A percentile compares a stretch with the other conserved stretches of the same genome.
Conservation (phyloP, 2,888 invertebrate genomes). For the Apodemia hepburni region DNA sequence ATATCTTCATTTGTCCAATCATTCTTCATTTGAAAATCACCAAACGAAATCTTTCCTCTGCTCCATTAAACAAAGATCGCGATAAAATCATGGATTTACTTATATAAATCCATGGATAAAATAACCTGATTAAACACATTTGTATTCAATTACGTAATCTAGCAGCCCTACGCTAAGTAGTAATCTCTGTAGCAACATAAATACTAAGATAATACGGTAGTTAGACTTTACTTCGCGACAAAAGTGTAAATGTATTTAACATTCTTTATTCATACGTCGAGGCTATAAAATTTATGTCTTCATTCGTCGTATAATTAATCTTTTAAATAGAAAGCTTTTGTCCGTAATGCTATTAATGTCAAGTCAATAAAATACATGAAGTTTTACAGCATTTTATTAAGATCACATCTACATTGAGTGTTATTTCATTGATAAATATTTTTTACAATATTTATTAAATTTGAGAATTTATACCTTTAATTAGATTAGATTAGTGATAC, state of each 20-base stretch:
- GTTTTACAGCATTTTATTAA: conserved; percentile 11
- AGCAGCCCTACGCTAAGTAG: conserved; percentile 29
- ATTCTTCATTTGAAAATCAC: too few species aligned
- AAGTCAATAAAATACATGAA: conserved; percentile 23
- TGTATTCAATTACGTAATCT: conserved; percentile 12
- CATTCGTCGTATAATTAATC: conserved; percentile 27
- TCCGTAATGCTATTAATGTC: conserved; percentile 23
- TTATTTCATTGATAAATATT: neutral
- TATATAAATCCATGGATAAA: too few species aligned
- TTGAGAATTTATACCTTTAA: too few species aligned
- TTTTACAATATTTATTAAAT: too few species aligned
- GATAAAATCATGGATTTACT: too few species aligned
- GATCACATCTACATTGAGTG: neutral
- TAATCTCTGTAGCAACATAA: conserved; percentile 41
- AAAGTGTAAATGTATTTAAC: conserved; percentile 47
- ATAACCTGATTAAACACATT: neutral
- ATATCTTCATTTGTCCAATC: too few species aligned
- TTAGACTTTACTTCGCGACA: conserved; percentile 40
- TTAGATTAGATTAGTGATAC: too few species aligned
- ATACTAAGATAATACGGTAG: conserved; percentile 49
- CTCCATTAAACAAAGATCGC: neutral
- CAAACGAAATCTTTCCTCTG: too few species aligned
- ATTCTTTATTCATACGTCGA: conserved; percentile 39
- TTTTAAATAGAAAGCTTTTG: conserved; percentile 26
- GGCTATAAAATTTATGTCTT: conserved; percentile 36